Evolutionary conservation across 1,140 invertebrate genomes (phyloP).

Genomic region (Aphelinus atriplicis): DNA sequence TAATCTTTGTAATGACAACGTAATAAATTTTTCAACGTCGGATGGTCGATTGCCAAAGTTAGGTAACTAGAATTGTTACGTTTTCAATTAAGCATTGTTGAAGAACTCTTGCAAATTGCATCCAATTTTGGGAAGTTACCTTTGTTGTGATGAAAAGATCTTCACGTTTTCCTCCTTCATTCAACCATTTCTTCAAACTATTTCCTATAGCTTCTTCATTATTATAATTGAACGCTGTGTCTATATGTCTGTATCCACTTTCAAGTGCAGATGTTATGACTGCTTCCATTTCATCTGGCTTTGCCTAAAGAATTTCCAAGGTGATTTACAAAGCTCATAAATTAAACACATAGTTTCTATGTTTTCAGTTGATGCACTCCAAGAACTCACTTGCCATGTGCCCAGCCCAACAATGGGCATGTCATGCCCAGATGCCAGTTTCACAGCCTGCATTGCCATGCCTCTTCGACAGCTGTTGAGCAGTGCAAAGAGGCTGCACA

Average conservation of each 20-base stretch:
- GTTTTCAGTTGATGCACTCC: not conserved
- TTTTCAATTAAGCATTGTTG: slow-evolving; percentile 26
- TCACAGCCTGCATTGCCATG: slow-evolving; percentile 49
- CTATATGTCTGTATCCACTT: slow-evolving; percentile 80
- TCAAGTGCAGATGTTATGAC: slow-evolving; percentile 74
- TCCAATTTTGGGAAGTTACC: slow-evolving; percentile 59
- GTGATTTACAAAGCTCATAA: not conserved
- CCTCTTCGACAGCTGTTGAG: slow-evolving; percentile 32
- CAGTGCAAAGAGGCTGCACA: slow-evolving; percentile 36
- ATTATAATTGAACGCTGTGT: slow-evolving; percentile 83
- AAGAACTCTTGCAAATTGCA: not conserved
- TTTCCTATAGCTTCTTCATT: slow-evolving; percentile 84
- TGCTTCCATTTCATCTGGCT: slow-evolving; percentile 75
- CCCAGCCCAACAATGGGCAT: slow-evolving; percentile 83
- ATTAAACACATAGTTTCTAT: too few species aligned
- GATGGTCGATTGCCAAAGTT: slow-evolving; percentile 74
- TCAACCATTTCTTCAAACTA: slow-evolving; percentile 79
- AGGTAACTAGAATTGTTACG: slow-evolving; percentile 64
- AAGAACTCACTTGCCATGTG: slow-evolving; percentile 78
- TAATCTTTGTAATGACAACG: slow-evolving; percentile 77
- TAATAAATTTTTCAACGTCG: slow-evolving; percentile 78
- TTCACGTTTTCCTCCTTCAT: slow-evolving; percentile 75
- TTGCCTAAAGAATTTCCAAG: slow-evolving; percentile 65
- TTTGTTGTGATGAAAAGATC: slow-evolving; percentile 87
- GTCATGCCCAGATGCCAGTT: slow-evolving; percentile 60